Percentiles rank a stretch among this genome's conserved stretches.
Conservation (phyloP, 2,888 invertebrate genomes). For the Amphipyra berbera region DNA sequence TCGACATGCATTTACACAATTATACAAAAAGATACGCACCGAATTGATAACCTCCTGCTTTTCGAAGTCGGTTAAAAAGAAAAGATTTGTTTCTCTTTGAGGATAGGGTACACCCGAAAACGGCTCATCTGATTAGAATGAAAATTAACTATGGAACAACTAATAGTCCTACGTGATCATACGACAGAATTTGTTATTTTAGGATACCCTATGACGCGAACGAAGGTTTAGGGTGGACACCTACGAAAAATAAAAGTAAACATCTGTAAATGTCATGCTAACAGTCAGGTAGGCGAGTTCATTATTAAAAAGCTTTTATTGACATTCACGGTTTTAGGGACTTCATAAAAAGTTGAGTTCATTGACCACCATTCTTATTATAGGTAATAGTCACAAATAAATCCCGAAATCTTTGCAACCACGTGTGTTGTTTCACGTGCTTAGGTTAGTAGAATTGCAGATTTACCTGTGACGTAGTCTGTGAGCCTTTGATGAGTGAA, state of each 20-base stretch:
- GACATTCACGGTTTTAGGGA: conserved; percentile 10
- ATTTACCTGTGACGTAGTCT: conserved; percentile 84
- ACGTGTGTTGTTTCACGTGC: conserved; percentile 3
- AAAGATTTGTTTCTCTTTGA: no score
- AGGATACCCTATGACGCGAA: background rate
- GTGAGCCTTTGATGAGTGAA: conserved; percentile 89
- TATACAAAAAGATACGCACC: no score
- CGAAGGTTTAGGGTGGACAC: no score
- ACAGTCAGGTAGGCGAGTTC: conserved; percentile 16
- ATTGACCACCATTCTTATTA: background rate
- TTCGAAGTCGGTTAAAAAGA: no score
- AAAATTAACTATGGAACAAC: background rate
- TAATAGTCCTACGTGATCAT: no score
- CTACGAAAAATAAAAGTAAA: conserved; percentile 5
- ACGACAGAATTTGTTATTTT: background rate
- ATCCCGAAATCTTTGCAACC: background rate
- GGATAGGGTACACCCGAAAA: no score
- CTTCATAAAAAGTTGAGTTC: conserved; percentile 25
- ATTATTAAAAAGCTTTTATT: conserved; percentile 38
- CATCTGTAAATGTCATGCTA: conserved; percentile 12
- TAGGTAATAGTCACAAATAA: no score
- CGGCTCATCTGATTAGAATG: background rate
- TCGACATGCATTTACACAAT: no score
- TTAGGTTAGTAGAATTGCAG: background rate
- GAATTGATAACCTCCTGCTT: no score